Base-by-base conservation (phyloP, 2,888 invertebrate genomes). In the Hirtodrosophila confusa region DNA sequence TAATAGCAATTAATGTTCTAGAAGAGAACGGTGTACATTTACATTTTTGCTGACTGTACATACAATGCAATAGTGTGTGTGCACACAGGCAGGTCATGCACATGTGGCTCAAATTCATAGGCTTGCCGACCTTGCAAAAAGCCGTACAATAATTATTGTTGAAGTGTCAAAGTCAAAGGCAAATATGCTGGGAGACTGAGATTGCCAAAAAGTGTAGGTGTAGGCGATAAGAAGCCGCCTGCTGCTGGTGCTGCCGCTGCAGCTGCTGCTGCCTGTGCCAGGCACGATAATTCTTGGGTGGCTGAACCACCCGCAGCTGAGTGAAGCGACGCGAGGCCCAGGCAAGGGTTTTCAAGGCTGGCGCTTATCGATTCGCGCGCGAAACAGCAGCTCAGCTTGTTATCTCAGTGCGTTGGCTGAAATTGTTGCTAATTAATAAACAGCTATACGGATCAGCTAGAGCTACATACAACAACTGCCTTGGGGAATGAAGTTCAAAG, bases 311-410 rank as follows among this genome's bases (percentile, higher is more conserved):
- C 8, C 29, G 43, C 27, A 12, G 31, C 11, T n/a, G 24, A n/a
- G 29, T n/a, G 33, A 12, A 3, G 35, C 3, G 41, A 44, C 35
- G 24, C n/a, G 27, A 40, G 33, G 24, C 54, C 57, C 53, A 37
- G 36, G 35, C 41, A 50, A 48, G 23, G 31, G 4, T 45, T 50
- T 54, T 60, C 82, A 72, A 76, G 80, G 76, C 63, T 62, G 51
- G 2, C 24, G 54, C 84, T 77, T 75, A 86, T 79, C 77, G 67
- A 78, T 70, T 70, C 56, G 58, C 57, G 56, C 54, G 45, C 35
- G 17, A 58, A 45, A 37, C 37, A 39, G 48, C 6, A 55, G 39
- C 65, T 58, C 37, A 23, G 37, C 23, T 29, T 55, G 40, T 65
- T 73, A 73, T 73, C 72, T 54, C 41, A 17, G 2, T 17, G 17